A percentile compares a stretch with the other conserved stretches of the same genome.
These are phyloP conservation scores for Scaptomyza cyrtandrae DNA, from an alignment of 2,888 invertebrate species.

Conservation along the genomic window DNA sequence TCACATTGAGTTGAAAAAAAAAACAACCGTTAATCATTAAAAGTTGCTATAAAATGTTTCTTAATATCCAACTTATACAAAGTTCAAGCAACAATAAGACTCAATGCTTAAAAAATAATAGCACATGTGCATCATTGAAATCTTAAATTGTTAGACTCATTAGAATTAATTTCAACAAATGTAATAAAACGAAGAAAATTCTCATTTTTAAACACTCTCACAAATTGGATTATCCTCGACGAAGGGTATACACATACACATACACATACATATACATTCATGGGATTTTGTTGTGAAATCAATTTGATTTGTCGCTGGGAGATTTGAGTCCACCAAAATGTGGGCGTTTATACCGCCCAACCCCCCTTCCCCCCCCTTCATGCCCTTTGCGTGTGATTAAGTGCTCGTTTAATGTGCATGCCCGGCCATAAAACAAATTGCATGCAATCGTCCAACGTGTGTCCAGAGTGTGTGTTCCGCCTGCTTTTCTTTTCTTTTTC, in stretches of 20 bases:
- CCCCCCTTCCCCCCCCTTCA: conserved; percentile 47
- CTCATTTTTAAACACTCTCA: neutral
- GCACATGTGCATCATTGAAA: too few species aligned
- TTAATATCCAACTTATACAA: too few species aligned
- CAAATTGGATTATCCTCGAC: neutral
- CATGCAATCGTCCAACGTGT: conserved; percentile 63
- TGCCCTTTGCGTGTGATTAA: conserved; percentile 76
- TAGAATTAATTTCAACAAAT: neutral
- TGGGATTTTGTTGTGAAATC: conserved; percentile 52
- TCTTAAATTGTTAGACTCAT: neutral
- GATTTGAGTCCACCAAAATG: conserved; percentile 13
- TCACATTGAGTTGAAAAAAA: too few species aligned
- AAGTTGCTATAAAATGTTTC: too few species aligned
- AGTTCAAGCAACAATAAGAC: too few species aligned
- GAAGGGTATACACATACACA: conserved; percentile 2
- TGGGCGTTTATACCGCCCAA: conserved; percentile 7
- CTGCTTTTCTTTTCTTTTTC: neutral
- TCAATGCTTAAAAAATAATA: too few species aligned
- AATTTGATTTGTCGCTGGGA: conserved; percentile 74
- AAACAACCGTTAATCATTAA: too few species aligned
- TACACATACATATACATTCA: neutral
- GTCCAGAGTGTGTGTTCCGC: conserved; percentile 25
- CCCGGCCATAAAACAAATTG: conserved; percentile 76
- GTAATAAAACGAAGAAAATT: neutral
- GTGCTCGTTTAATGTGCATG: conserved; percentile 77